phyloP scores from a whole-genome alignment of 2,113 vertebrate species.

The Limanda limanda region DNA sequence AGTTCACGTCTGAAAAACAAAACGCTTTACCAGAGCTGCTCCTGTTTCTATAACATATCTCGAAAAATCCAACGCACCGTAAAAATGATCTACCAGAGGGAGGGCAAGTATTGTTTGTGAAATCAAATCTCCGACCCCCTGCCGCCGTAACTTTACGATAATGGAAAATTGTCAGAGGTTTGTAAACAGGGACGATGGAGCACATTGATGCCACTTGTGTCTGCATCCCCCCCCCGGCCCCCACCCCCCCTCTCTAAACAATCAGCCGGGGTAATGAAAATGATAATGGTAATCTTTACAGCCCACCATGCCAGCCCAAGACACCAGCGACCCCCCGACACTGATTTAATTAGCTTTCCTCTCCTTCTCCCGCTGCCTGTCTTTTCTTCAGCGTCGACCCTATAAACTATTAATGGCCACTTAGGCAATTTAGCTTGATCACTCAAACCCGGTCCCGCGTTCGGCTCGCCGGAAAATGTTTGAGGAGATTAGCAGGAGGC shows the following conservation, averaged over 20 bases:
- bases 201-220: conserved; percentile 58
- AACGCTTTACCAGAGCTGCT: background rate
- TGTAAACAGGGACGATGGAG: conserved; percentile 54
- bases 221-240: conserved; percentile 11
- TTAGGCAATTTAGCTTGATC: conserved; percentile 76
- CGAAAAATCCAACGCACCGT: conserved; percentile 6
- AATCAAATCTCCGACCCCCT: conserved; percentile 56
- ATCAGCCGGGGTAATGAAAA: conserved; percentile 75
- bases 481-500: conserved; percentile 60
- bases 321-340: conserved; percentile 69
- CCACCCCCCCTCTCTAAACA: conserved; percentile 52
- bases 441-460: conserved; percentile 56
- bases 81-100: conserved; percentile 41
- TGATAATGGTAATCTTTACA: conserved; percentile 82
- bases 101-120: conserved; percentile 32
- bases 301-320: conserved; percentile 72
- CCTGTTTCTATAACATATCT: background rate
- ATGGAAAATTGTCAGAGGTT: conserved; percentile 67
- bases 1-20: background rate
- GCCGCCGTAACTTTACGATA: conserved; percentile 54
- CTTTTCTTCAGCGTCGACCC: conserved; percentile 66
- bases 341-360: conserved; percentile 76
- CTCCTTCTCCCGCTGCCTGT: conserved; percentile 60
- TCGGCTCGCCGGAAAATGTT: conserved; percentile 56
- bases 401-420: conserved; percentile 78